phyloP scores from a whole-genome alignment of 2,113 vertebrate species.

The Burhinus oedicnemus region DNA sequence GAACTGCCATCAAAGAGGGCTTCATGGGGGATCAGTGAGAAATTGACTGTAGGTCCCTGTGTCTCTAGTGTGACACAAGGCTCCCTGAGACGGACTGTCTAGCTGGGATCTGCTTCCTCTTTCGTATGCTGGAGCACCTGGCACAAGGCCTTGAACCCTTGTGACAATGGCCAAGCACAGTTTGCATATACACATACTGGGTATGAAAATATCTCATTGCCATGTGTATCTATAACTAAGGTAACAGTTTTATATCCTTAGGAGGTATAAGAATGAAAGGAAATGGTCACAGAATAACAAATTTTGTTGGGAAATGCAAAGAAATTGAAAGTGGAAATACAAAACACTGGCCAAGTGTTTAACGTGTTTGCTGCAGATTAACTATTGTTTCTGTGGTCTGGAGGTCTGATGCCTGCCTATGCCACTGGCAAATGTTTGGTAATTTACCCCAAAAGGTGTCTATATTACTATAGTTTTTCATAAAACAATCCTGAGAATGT shows the following conservation, averaged over 20 bases:
- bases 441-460: neutral
- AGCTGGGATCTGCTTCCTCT: neutral
- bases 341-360: neutral
- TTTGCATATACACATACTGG: neutral
- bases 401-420: neutral
- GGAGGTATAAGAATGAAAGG: neutral
- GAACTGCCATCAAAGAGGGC: neutral
- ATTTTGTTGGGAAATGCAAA: neutral
- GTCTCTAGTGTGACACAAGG: neutral
- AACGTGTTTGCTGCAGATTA: neutral
- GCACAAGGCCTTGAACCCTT: neutral
- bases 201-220: neutral
- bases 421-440: neutral
- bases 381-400: neutral
- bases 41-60: rapidly evolving
- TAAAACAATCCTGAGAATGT: neutral
- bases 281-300: neutral
- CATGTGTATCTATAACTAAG: neutral
- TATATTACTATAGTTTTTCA: neutral
- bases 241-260: neutral
- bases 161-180: neutral
- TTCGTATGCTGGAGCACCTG: neutral
- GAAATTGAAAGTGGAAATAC: neutral
- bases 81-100: neutral
- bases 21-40: neutral